phyloP scores from a whole-genome alignment of 2,888 invertebrate species.

The Microplitis deprimator region DNA sequence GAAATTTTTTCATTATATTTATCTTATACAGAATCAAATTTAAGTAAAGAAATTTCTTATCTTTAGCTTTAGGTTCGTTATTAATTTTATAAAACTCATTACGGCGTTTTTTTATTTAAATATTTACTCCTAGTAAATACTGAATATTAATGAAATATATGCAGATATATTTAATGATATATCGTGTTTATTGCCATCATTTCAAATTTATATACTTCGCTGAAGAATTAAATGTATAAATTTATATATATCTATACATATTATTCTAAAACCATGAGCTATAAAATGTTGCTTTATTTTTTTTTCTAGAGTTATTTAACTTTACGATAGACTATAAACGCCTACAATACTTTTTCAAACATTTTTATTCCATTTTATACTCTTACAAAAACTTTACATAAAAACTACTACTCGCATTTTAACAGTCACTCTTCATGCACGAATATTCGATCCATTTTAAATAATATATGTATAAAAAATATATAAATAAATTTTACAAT shows the following conservation, averaged over 20 bases:
- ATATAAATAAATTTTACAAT: neutral
- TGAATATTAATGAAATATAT: too few relatives aligned
- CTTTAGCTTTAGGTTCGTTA: neutral
- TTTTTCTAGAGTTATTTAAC: neutral
- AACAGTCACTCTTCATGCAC: neutral
- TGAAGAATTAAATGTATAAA: neutral
- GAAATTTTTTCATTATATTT: neutral
- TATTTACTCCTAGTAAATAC: too few relatives aligned
- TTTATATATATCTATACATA: neutral
- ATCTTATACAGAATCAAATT: neutral
- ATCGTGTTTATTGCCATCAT: neutral
- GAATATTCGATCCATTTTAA: neutral
- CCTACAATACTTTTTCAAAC: neutral
- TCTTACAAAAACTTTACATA: neutral
- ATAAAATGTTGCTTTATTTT: constrained; percentile 1
- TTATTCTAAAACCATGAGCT: neutral
- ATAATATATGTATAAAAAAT: neutral
- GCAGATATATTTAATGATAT: too few relatives aligned
- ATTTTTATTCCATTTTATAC: constrained; percentile 1
- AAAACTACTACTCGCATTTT: neutral
- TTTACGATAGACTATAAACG: constrained; percentile 17
- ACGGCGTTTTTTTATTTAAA: too few relatives aligned
- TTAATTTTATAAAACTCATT: too few relatives aligned
- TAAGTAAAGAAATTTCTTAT: neutral
- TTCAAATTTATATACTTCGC: neutral